These are phyloP conservation scores for Trichomycterus rosablanca DNA, from an alignment of 2,113 vertebrate species.

Conservation along the genomic window DNA sequence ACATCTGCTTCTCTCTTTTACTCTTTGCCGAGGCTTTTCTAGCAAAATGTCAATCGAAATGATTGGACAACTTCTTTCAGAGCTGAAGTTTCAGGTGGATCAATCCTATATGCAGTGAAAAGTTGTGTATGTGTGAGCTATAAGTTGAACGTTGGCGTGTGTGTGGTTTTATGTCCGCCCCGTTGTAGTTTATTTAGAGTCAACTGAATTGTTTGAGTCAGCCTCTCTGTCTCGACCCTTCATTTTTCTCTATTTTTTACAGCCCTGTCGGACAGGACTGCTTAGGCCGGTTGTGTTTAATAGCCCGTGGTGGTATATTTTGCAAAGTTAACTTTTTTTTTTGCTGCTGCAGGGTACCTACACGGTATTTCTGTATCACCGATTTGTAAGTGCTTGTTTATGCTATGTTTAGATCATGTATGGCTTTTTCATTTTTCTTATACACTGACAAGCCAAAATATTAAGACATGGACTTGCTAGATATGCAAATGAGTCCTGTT, in stretches of 20 bases:
- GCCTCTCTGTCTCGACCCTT: background rate
- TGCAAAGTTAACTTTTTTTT: background rate
- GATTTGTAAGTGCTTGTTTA: too few species aligned
- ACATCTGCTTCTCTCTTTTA: background rate
- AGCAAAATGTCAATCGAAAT: background rate
- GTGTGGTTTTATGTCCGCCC: background rate
- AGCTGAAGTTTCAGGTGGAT: too few species aligned
- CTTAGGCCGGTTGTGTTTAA: background rate
- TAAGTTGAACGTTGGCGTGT: background rate
- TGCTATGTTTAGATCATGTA: too few species aligned
- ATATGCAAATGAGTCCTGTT: too few species aligned
- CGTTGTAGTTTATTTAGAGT: background rate
- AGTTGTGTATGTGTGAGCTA: too few species aligned
- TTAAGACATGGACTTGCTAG: too few species aligned
- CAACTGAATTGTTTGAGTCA: constrained; percentile 21
- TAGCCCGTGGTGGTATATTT: background rate
- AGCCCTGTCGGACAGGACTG: background rate
- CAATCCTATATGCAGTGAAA: too few species aligned
- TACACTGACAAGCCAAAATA: too few species aligned
- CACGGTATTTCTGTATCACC: too few species aligned
- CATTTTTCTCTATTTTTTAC: background rate
- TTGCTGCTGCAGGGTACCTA: too few species aligned
- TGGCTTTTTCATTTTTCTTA: too few species aligned
- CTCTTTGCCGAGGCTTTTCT: background rate
- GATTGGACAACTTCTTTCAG: too few species aligned